A percentile compares a stretch with the other conserved stretches of the same genome.
phyloP scores from a whole-genome alignment of 1,140 invertebrate species.

The Medauroidea extradentata region DNA sequence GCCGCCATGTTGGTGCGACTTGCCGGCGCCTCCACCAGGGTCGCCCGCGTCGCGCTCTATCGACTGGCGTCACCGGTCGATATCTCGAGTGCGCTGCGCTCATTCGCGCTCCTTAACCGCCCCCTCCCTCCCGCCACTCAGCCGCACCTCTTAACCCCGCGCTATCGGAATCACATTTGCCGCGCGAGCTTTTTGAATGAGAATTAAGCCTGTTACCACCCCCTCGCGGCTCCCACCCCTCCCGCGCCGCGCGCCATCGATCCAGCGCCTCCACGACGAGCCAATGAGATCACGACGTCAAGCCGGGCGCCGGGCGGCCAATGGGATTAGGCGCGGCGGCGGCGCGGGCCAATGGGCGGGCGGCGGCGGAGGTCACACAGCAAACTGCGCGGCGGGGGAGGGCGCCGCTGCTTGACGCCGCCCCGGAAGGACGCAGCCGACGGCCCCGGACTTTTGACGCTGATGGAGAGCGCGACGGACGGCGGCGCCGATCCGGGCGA shows the following conservation, averaged over 20 bases:
- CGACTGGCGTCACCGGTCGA: background rate
- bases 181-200: slow-evolving; percentile 18
- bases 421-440: no score
- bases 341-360: slow-evolving; percentile 1
- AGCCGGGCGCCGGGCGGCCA: slow-evolving; percentile 13
- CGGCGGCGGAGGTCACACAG: no score
- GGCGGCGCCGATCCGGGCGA: background rate
- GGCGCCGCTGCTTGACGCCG: background rate
- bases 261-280: slow-evolving; percentile 15
- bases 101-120: background rate
- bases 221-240: background rate
- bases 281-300: slow-evolving; percentile 22
- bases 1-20: background rate
- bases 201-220: slow-evolving; percentile 20
- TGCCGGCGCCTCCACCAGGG: background rate
- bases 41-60: background rate
- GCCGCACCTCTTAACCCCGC: background rate
- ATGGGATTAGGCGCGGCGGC: slow-evolving; percentile 13
- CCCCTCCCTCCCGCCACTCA: background rate
- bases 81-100: background rate
- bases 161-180: slow-evolving; percentile 16
- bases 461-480: no score
- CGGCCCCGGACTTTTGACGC: no score
- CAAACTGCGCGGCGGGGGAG: background rate
- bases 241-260: slow-evolving; percentile 6